phyloP scores from a whole-genome alignment of 1,140 invertebrate species.

The Drosophila pallidifrons region DNA sequence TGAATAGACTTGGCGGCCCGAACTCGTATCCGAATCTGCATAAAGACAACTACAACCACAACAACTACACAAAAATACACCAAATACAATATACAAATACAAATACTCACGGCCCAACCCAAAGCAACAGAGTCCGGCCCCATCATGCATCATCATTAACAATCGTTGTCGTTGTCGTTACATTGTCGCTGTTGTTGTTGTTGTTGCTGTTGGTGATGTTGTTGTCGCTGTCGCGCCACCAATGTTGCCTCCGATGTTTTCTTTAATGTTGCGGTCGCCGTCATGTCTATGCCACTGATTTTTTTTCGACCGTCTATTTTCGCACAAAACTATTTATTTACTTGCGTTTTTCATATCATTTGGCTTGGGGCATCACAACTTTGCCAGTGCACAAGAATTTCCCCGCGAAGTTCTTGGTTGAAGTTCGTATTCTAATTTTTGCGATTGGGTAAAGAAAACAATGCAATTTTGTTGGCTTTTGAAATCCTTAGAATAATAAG shows the following conservation, averaged over 20 bases:
- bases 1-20: constrained; percentile 24
- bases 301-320: constrained; percentile 40
- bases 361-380: constrained; percentile 9
- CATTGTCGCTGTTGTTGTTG: constrained; percentile 13
- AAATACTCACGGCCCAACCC: neutral
- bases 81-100: neutral
- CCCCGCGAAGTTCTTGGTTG: neutral
- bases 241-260: constrained; percentile 42
- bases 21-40: neutral
- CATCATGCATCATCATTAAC: constrained; percentile 58
- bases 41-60: neutral
- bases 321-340: constrained; percentile 54
- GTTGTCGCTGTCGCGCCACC: constrained; percentile 34
- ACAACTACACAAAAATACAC: neutral
- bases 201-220: constrained; percentile 10
- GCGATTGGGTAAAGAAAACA: neutral
- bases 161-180: constrained; percentile 24
- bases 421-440: constrained; percentile 5
- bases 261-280: constrained; percentile 48
- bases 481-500: too few species aligned
- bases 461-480: neutral
- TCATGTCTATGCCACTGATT: constrained; percentile 40
- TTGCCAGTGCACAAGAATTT: neutral
- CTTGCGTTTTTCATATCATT: constrained; percentile 10
- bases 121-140: neutral